These are phyloP conservation scores for Rhagium mordax DNA, from an alignment of 2,888 invertebrate species.

Conservation along the genomic window DNA sequence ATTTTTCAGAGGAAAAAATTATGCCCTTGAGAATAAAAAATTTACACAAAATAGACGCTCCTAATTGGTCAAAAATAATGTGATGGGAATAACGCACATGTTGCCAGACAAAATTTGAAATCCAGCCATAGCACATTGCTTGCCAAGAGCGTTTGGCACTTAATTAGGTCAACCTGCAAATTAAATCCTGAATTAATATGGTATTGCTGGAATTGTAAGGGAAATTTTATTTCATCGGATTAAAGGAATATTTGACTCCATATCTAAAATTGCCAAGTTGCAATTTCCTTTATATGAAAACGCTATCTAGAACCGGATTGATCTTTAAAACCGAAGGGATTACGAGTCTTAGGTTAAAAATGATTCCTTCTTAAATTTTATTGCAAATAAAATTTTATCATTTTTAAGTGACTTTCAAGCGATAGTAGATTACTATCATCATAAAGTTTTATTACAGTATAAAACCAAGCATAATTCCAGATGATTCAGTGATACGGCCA, in stretches of 20 bases:
- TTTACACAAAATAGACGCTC: no score
- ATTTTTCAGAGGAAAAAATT: no score
- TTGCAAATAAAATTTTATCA: slow-evolving; percentile 30
- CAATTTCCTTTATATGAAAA: background rate
- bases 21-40: no score
- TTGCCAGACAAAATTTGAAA: no score
- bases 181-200: no score
- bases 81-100: no score
- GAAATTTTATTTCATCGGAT: background rate
- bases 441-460: slow-evolving; percentile 7
- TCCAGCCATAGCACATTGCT: no score
- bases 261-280: slow-evolving; percentile 2
- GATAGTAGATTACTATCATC: background rate
- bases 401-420: slow-evolving; percentile 20
- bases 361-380: slow-evolving; percentile 31
- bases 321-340: slow-evolving; percentile 22
- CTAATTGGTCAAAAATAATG: no score
- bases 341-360: slow-evolving; percentile 18
- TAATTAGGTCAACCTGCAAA: no score
- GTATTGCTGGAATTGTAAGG: no score
- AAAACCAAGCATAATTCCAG: background rate
- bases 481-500: background rate
- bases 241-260: background rate
- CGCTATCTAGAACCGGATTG: slow-evolving; percentile 5
- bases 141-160: no score